Conservation (phyloP, 2,113 vertebrate species). For the Notarius quadriscutis region DNA sequence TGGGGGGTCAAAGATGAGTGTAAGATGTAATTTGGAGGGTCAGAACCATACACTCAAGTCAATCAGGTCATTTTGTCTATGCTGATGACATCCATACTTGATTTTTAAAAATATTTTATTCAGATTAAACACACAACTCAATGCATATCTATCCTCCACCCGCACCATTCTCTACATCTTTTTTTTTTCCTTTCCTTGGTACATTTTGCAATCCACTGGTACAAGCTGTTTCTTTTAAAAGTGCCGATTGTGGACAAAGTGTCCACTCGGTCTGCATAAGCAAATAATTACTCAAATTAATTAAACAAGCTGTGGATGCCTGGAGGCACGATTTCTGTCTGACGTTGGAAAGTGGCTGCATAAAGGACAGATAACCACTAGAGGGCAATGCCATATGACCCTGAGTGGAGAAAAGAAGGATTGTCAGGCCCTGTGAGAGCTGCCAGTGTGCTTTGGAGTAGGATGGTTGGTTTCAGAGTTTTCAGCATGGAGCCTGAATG, state of each 20-base stretch:
- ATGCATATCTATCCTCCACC: neutral
- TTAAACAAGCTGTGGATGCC: conserved; percentile 74
- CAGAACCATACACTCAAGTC: neutral
- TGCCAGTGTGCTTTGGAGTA: conserved; percentile 2
- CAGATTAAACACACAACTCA: neutral
- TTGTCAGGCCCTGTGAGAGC: conserved; percentile 29
- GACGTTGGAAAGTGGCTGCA: conserved; percentile 54
- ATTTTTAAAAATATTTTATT: conserved; percentile 1
- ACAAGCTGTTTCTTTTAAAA: conserved; percentile 71
- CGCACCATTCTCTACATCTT: neutral
- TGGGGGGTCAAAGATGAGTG: conserved; percentile 4
- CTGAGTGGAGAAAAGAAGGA: conserved; percentile 58
- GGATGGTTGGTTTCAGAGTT: conserved; percentile 10
- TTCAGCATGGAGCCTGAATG: conserved; percentile 11
- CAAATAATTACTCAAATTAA: conserved; percentile 80
- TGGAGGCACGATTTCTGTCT: conserved; percentile 67
- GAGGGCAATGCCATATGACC: conserved; percentile 65
- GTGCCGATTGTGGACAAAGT: conserved; percentile 71
- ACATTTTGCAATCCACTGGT: conserved; percentile 48
- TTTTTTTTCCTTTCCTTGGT: conserved; percentile 14
- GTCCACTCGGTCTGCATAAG: conserved; percentile 75
- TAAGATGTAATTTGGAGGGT: neutral
- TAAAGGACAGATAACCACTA: conserved; percentile 63
- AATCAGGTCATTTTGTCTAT: neutral
- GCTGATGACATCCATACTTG: neutral